A percentile compares a stretch with the other conserved stretches of the same genome.
Evolutionary conservation across 2,797 vertebrate species (phyloP).

Genomic region (Spheniscus humboldti): DNA sequence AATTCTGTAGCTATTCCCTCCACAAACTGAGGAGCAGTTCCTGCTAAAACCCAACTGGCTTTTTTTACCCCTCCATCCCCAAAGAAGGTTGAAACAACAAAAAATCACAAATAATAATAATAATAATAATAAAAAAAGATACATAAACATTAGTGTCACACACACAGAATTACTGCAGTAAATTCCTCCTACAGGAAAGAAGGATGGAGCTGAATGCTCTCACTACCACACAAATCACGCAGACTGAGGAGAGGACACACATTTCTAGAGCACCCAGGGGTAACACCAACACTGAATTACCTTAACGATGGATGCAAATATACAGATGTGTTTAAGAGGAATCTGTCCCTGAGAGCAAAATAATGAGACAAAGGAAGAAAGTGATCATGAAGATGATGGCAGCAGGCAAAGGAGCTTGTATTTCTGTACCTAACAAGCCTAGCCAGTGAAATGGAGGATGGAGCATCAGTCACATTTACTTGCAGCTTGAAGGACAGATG

Average conservation of each 20-base stretch:
- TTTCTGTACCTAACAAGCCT: background rate
- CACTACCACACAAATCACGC: background rate
- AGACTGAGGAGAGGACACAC: background rate
- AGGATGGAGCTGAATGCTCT: background rate
- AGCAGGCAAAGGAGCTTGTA: background rate
- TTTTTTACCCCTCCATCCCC: background rate
- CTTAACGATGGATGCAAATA: constrained; percentile 89
- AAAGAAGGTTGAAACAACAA: background rate
- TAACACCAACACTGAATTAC: constrained; percentile 75
- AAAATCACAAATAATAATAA: background rate
- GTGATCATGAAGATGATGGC: background rate
- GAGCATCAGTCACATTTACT: background rate
- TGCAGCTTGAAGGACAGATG: background rate
- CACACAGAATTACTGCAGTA: background rate
- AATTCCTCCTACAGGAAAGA: constrained; percentile 24
- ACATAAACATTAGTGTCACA: background rate
- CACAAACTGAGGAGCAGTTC: background rate
- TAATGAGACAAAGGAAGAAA: constrained; percentile 65
- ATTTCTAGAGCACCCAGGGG: background rate
- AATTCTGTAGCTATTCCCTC: background rate
- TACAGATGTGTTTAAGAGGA: constrained; percentile 85
- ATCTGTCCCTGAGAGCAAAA: constrained; percentile 85
- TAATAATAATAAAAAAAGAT: background rate
- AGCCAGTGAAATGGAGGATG: background rate
- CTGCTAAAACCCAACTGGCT: background rate